A percentile compares a stretch with the other conserved stretches of the same genome.
These are phyloP conservation scores for Danio rerio DNA, from an alignment of 2,113 vertebrate genomes.

Conservation along the genomic window GRCz12tu NC_133185.1:34186501-34187000, in stretches of 20 bases:
- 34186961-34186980: background rate
- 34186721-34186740: slow-evolving; percentile 58
- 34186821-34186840: background rate
- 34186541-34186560: background rate
- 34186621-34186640: slow-evolving; percentile 85
- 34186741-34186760: background rate
- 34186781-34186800: background rate
- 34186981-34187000: background rate
- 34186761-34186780: background rate
- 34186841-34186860: background rate
- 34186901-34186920: background rate
- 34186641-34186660: slow-evolving; percentile 78
- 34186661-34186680: slow-evolving; percentile 44
- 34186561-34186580: background rate
- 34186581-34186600: background rate
- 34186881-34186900: background rate
- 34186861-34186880: background rate
- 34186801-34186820: background rate
- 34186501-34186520: slow-evolving; percentile 22
- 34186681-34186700: slow-evolving; percentile 59
- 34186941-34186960: background rate
- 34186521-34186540: slow-evolving; percentile 67
- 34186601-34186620: background rate
- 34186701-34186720: slow-evolving; percentile 50
- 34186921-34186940: background rate